These are phyloP conservation scores for Polyommatus iphigenia DNA, from an alignment of 2,888 invertebrate genomes.

Conservation along the genomic window DNA sequence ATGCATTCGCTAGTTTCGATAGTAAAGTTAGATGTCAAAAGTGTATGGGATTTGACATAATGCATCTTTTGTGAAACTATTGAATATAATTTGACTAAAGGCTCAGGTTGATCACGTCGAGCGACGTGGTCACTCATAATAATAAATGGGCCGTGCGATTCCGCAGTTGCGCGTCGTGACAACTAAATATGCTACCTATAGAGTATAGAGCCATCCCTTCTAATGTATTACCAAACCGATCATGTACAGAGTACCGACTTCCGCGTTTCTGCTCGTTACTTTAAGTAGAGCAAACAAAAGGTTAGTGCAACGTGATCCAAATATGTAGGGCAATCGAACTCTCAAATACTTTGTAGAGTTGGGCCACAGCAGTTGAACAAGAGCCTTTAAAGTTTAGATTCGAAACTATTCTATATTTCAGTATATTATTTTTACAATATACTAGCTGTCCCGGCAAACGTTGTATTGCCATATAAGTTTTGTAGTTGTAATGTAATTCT, in stretches of 20 bases:
- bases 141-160: too few species aligned
- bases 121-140: too few species aligned
- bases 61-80: too few species aligned
- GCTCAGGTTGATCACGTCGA: too few species aligned
- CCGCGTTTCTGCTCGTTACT: not conserved
- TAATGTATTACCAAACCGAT: not conserved
- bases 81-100: too few species aligned
- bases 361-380: not conserved
- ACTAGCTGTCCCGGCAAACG: too few species aligned
- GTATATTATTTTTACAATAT: not conserved
- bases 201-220: conserved; percentile 14
- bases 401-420: not conserved
- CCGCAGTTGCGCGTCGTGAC: too few species aligned
- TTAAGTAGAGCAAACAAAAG: conserved; percentile 1
- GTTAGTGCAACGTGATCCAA: not conserved
- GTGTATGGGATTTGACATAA: too few species aligned
- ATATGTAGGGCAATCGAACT: not conserved
- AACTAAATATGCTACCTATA: not conserved
- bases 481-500: too few species aligned
- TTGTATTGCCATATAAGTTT: too few species aligned
- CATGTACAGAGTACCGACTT: conserved; percentile 2
- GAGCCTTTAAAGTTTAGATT: not conserved
- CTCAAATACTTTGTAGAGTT: not conserved
- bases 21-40: too few species aligned
- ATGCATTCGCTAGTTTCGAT: too few species aligned